Base-by-base conservation (phyloP, 2,113 vertebrate species). In the Corythornis madagascariensis region DNA sequence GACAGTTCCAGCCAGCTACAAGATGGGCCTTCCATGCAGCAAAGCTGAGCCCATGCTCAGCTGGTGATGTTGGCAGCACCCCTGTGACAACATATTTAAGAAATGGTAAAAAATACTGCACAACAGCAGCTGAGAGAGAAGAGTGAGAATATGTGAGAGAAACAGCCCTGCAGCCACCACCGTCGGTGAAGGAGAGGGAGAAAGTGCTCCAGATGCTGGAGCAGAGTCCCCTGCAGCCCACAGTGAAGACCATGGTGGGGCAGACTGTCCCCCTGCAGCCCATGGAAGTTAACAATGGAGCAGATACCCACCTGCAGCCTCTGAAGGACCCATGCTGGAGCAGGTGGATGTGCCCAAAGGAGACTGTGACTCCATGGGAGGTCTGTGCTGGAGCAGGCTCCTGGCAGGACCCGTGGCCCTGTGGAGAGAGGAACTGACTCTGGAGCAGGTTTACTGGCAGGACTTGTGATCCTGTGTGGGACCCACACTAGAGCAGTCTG, bases 271-370 rank as follows among this genome's bases (percentile, higher is more conserved):
- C 38, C 26, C 31, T 77, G 26, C 24, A 86, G 38, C 4, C 40
- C 33, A 13, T 20, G 35, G 42, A 59, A 50, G 52, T 17, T 11
- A 9, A 38, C 1, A 5, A 15, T 25, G 33, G 67, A 43, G 25
- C 66, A 55, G n/a, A 40, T 21, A 12, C 5, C 19, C 47, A 31
- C 25, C 21, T 73, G 56, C 82, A 74, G 64, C 42, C 35, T 8
- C 0, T 29, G 38, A 26, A 67, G 61, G 29, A 38, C 16, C 7
- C 53, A 4, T 0, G 0, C 10, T 0, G 1, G 45, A 84, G 59
- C 48, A 76, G 25, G 35, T 3, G 31, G 5, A 20, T 42, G 11
- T 26, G 16, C 11, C 47, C 4, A 1, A 16, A 76, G 72, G 31
- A 74, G 38, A 13, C 50, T 76, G 74, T 48, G 65, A 42, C 17